Percentiles rank a stretch among this genome's conserved stretches.
Evolutionary conservation across 2,797 vertebrate genomes (phyloP).

Genomic region (Peromyscus eremicus): DNA sequence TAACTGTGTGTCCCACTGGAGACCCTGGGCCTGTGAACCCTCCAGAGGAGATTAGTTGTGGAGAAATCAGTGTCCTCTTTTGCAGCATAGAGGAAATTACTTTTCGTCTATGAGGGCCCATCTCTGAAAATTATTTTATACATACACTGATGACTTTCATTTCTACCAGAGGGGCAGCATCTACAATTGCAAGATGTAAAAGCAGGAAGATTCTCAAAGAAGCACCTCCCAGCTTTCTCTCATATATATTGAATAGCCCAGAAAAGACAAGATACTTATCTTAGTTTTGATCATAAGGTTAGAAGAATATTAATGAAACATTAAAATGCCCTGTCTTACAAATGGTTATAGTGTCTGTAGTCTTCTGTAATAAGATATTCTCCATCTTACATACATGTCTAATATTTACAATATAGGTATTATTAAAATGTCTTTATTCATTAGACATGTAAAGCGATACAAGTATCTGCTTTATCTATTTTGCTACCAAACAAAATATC

Average conservation of each 20-base stretch:
- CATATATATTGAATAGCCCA: background rate
- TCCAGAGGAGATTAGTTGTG: background rate
- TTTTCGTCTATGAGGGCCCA: background rate
- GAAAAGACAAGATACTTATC: background rate
- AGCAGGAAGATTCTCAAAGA: background rate
- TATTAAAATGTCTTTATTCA: background rate
- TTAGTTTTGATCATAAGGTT: background rate
- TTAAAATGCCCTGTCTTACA: background rate
- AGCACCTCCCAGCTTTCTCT: background rate
- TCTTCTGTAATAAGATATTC: background rate
- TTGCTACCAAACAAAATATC: background rate
- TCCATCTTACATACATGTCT: background rate
- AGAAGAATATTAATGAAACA: background rate
- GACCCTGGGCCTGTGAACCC: background rate
- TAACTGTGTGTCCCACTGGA: background rate
- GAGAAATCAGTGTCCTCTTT: background rate
- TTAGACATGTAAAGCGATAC: background rate
- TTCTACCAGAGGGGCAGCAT: background rate
- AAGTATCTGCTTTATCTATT: background rate
- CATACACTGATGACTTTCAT: background rate
- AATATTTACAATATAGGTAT: background rate
- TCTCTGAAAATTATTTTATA: background rate
- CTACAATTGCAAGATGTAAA: background rate
- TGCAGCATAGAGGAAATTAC: background rate
- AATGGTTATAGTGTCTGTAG: background rate